phyloP scores from a whole-genome alignment of 2,797 vertebrate species.

The Streptopelia turtur region DNA sequence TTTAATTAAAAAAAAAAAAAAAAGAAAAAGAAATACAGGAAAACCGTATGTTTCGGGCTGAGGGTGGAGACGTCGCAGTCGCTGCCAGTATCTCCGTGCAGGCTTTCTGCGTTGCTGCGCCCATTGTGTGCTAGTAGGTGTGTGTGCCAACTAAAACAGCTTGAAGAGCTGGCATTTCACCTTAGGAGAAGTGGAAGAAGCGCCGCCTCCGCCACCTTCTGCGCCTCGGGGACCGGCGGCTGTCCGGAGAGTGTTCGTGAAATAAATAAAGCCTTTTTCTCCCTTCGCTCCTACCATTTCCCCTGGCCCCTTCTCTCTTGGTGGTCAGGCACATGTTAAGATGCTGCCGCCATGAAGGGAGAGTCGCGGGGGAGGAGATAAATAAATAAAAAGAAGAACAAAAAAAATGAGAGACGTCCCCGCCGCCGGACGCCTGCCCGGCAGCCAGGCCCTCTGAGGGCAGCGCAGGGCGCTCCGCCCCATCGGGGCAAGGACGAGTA shows the following conservation, averaged over 20 bases:
- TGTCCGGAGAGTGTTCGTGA: no score
- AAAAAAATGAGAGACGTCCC: no score
- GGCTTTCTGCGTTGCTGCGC: no score
- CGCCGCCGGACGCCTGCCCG: no score
- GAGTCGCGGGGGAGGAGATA: background rate
- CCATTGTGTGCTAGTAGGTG: rapidly evolving
- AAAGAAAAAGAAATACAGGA: no score
- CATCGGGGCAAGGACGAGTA: background rate
- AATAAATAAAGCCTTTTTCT: background rate
- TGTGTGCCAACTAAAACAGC: background rate
- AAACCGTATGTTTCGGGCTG: background rate
- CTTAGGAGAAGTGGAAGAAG: background rate
- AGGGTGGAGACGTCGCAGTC: no score
- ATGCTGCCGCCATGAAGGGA: background rate
- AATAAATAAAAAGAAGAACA: no score
- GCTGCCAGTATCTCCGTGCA: background rate
- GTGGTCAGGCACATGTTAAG: background rate
- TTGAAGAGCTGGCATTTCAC: no score
- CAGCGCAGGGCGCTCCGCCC: background rate
- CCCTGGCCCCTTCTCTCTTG: no score
- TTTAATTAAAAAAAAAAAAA: rapidly evolving
- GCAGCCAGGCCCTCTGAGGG: no score
- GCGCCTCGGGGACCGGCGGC: rapidly evolving
- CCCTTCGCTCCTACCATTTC: no score
- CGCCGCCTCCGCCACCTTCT: background rate